Evolutionary conservation across 2,888 invertebrate species (phyloP), one percentile per base, ranked within the genome.

Genomic region (Amblyteles armatorius): DNA sequence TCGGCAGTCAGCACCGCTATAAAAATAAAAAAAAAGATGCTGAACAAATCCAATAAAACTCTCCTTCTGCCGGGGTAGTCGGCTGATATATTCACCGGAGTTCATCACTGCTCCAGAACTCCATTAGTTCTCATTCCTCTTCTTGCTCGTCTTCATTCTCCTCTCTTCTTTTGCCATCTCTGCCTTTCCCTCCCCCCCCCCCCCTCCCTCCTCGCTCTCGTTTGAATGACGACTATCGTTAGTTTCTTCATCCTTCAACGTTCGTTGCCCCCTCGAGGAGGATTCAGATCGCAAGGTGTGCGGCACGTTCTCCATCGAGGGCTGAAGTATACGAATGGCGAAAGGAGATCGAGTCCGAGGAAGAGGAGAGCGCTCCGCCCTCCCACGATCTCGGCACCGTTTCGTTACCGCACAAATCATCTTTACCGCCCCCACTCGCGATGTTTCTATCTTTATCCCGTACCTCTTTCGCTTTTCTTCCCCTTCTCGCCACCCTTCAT

Each of bases 371-470:
- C 40, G 69, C 55, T 71, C 74, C 85, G 85, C 85, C 85, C 79
- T 85, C 85, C 85, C 82, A 85, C 85, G 85, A 82, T 85, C 77
- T 67, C 76, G 68, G 77, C 57, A 85, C 82, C 76, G 82, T 87
- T 87, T 85, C 83, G 76, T 86, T 63, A 80, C 60, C 33, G 60
- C 82, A 86, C 83, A 86, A 85, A 87, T 85, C 86, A 85, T 85
- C 29, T 79, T 71, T 79, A 33, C 65, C 85, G 65, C 26, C 36
- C 55, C 69, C 73, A 48, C 82, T 63, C 72, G 79, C 69, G 63
- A 57, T 69, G 67, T 81, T 79, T 84, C 26, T 74, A 71, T 84
- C 81, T 84, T 63, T 82, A 48, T 84, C 44, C 81, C 50, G 55
- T 78, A 19, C 33, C 71, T 83, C 73, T 55, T 52, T 76, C 67